phyloP scores from a whole-genome alignment of 1,140 invertebrate species.

The Drosophila malerkotliana region DNA sequence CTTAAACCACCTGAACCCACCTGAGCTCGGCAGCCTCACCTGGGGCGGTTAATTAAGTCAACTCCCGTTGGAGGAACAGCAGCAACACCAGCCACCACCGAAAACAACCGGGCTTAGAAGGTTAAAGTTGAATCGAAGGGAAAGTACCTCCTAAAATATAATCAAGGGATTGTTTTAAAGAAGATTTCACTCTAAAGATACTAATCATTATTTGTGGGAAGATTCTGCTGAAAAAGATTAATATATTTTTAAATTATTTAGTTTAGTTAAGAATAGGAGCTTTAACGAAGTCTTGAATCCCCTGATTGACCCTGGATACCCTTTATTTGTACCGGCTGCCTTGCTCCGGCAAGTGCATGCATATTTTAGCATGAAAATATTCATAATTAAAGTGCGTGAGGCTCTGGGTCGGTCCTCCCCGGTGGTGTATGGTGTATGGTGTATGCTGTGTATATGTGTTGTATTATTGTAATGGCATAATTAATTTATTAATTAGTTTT shows the following conservation, averaged over 20 bases:
- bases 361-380: slow-evolving; percentile 81
- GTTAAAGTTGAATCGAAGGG: slow-evolving; percentile 1
- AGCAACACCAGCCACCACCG: slow-evolving; percentile 28
- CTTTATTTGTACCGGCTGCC: neutral
- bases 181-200: neutral
- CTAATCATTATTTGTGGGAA: neutral
- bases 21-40: slow-evolving; percentile 33
- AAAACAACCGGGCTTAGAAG: slow-evolving; percentile 23
- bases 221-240: neutral
- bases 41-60: slow-evolving; percentile 79
- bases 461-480: slow-evolving; percentile 80
- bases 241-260: neutral
- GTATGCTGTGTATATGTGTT: slow-evolving; percentile 46
- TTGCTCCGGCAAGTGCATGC: slow-evolving; percentile 58
- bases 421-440: slow-evolving; percentile 15
- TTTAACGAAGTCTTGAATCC: neutral
- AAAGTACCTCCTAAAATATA: neutral
- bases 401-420: slow-evolving; percentile 20
- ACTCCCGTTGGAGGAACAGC: slow-evolving; percentile 62
- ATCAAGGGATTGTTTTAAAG: neutral
- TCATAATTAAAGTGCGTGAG: slow-evolving; percentile 80
- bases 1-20: slow-evolving; percentile 37
- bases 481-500: slow-evolving; percentile 82
- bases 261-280: too few relatives aligned
- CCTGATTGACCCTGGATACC: slow-evolving; percentile 8